These are phyloP conservation scores for Leptocoma aspasia DNA, from an alignment of 2,113 vertebrate species.

Conservation along the genomic window DNA sequence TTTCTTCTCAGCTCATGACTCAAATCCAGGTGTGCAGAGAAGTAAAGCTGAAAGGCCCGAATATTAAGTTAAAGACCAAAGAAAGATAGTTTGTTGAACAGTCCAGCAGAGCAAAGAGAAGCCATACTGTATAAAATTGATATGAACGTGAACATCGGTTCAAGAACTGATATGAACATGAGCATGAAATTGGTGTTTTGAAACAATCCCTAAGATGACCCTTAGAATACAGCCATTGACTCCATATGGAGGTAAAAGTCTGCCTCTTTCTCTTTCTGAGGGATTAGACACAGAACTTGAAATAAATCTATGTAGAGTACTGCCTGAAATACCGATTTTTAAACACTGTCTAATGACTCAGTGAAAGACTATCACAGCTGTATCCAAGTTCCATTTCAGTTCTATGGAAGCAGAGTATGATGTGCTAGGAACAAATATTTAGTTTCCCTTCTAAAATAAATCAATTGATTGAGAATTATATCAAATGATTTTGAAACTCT, in stretches of 20 bases:
- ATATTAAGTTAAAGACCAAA: background rate
- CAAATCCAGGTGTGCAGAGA: background rate
- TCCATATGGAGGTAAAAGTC: background rate
- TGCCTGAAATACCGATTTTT: background rate
- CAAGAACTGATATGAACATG: background rate
- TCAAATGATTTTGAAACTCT: background rate
- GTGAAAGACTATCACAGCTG: background rate
- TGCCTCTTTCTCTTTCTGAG: background rate
- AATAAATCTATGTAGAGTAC: background rate
- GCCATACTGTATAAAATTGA: background rate
- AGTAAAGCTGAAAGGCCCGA: background rate
- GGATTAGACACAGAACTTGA: background rate
- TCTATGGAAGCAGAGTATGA: background rate
- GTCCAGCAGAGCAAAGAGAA: background rate
- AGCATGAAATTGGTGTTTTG: background rate
- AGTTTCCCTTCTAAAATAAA: background rate
- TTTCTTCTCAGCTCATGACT: background rate
- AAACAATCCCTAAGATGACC: background rate
- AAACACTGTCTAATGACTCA: background rate
- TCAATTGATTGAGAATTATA: background rate
- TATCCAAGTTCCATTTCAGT: background rate
- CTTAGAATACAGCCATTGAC: background rate
- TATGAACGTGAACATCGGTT: background rate
- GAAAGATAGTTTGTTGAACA: background rate
- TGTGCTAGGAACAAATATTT: background rate